Evolutionary conservation across 2,888 invertebrate species (phyloP), one percentile per base, ranked within the genome.

Genomic region (Schizotus pectinicornis): DNA sequence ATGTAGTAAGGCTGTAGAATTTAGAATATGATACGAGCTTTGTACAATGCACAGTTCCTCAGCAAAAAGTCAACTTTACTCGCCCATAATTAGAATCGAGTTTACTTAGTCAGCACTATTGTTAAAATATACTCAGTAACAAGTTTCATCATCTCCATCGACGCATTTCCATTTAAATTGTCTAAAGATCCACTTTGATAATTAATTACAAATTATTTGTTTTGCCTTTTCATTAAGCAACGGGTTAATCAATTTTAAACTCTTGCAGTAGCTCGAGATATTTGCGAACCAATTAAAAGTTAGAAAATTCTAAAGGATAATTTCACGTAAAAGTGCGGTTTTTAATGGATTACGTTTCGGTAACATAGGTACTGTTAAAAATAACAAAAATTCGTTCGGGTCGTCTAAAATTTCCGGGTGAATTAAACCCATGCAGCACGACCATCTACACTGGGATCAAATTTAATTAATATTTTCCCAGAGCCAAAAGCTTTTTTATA

Each of bases 141-240:
- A 39, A 9, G 35, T 52, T 52, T 57, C 51, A 48, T 52, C 51
- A 47, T 31, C 12, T 13, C 35, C 7, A 8, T n/a, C n/a, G n/a
- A n/a, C n/a, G 43, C 52, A 58, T 58, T 58, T 58, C 47, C 58
- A 52, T 58, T 58, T 48, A 58, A 53, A 53, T 53, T 48, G 48
- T 53, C 53, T 42, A 48, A 42, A 57, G 57, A 22, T 35, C 41
- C 31, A 52, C 47, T 46, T 57, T 42, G 47, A 47, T 58, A 53
- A 58, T 53, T 58, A 53, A 58, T 53, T 42, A 42, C 53, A 42
- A 58, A 53, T 48, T 58, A 48, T 58, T 58, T 58, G 52, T 53
- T 52, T 39, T 34, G 47, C 47, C 47, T 35, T 42, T 56, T 56
- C 49, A 43, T 42, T 42, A 49, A 31, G 56, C 9, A 13, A 36